phyloP scores from a whole-genome alignment of 1,140 invertebrate genomes.

The Melanaphis sacchari region DNA sequence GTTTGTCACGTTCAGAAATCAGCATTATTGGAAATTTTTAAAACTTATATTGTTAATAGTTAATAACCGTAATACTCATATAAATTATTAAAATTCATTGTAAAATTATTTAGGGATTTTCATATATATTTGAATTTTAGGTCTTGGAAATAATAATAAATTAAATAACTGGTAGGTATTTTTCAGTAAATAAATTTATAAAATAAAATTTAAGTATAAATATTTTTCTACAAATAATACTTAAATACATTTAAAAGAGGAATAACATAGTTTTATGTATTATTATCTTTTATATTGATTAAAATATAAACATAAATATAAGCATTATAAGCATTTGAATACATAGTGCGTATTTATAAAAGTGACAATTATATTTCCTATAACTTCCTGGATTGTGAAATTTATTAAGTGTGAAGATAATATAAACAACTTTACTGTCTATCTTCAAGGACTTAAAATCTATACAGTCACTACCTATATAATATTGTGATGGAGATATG shows the following conservation, averaged over 20 bases:
- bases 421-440: background rate
- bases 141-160: background rate
- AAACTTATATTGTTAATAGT: background rate
- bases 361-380: background rate
- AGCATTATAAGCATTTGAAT: background rate
- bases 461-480: background rate
- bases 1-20: background rate
- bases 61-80: background rate
- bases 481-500: no score
- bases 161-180: background rate
- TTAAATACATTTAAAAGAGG: background rate
- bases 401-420: slow-evolving; percentile 36
- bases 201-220: background rate
- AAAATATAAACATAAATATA: background rate
- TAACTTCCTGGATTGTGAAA: slow-evolving; percentile 37
- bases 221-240: background rate
- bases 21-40: background rate
- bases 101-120: background rate
- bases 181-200: background rate
- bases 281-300: background rate
- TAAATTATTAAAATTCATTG: background rate
- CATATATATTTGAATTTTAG: background rate
- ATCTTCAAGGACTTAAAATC: slow-evolving; percentile 37
- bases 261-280: background rate
- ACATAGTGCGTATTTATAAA: background rate